Evolutionary conservation across 2,888 invertebrate genomes (phyloP).

Genomic region (Anaspis maculata): DNA sequence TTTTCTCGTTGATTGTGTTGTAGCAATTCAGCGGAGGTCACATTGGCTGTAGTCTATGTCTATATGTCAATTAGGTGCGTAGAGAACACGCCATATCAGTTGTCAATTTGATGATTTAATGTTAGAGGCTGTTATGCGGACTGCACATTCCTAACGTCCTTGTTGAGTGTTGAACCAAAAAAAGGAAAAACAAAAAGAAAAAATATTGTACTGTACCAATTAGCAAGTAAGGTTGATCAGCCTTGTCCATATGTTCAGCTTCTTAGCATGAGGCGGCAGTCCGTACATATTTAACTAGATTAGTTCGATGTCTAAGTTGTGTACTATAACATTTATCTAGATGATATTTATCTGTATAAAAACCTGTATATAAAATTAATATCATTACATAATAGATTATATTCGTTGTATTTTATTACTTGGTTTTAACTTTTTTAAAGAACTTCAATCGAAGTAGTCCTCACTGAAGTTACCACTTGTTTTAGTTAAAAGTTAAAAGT

Average conservation of each 20-base stretch:
- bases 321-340: conserved; percentile 33
- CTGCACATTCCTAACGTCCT: conserved; percentile 20
- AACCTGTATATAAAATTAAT: conserved; percentile 33
- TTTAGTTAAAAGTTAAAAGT: too few species aligned
- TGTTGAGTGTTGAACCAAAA: conserved; percentile 13
- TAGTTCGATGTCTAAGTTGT: conserved; percentile 32
- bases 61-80: conserved; percentile 41
- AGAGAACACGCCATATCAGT: conserved; percentile 39
- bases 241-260: conserved; percentile 19
- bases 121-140: conserved; percentile 41
- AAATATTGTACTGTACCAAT: conserved; percentile 9
- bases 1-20: conserved; percentile 42
- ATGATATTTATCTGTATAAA: conserved; percentile 34
- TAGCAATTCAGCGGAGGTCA: conserved; percentile 35
- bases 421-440: too few species aligned
- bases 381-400: conserved; percentile 27
- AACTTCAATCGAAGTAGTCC: too few species aligned
- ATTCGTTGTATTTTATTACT: neutral
- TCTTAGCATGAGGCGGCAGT: conserved; percentile 26
- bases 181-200: neutral
- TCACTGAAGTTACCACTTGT: too few species aligned
- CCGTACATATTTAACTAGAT: conserved; percentile 27
- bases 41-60: conserved; percentile 33
- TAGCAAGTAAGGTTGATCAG: conserved; percentile 7
- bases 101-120: conserved; percentile 39